Evolutionary conservation across 2,888 invertebrate genomes (phyloP), one percentile per base, ranked within the genome.

Genomic region (Sesia apiformis): DNA sequence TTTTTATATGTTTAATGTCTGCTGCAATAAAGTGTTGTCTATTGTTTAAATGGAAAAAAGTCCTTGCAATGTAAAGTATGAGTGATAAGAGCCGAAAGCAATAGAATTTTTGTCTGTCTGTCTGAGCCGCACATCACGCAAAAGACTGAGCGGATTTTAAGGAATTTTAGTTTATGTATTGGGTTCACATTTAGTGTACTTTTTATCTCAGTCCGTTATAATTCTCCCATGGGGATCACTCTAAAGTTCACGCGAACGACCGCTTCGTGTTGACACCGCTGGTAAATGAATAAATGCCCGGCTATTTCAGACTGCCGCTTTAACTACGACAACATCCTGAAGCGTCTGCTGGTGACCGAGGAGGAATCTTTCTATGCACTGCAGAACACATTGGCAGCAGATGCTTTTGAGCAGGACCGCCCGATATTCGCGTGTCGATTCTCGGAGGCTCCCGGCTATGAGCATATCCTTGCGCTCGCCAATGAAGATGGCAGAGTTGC

Each of bases 401-500:
- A 85, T 0, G 91, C 88, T 59, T 91, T 87, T 56, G 91, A 92
- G 64, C 91, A 91, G 51, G 93, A 93, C 61, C 93, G 94, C 0
- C 95, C 95, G 43, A 93, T 96, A 66, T 96, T 95, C 74, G 94
- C 95, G 0, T 94, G 95, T 57, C 94, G 94, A 72, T 96, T 95
- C 76, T 93, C 94, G 6, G 93, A 93, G 69, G 90, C 90, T 58
- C 69, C 88, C 57, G 93, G 92, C 55, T 91, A 91, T 63, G 92
- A 94, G 68, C 92, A 96, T 69, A 89, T 95, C 39, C 78, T 97
- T 51, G 96, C 95, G 5, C 90, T 97, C 55, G 96, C 96, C 4
- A 96, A 96, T 75, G 97, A 97, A 84, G 95, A 96, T 84, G 97
- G 97, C 38, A 92, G 90, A 66, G 88, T 95, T 46, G 92, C 92